A percentile compares a stretch with the other conserved stretches of the same genome.
These are phyloP conservation scores for Beris morrisii DNA, from an alignment of 2,888 invertebrate genomes.

Conservation along the genomic window DNA sequence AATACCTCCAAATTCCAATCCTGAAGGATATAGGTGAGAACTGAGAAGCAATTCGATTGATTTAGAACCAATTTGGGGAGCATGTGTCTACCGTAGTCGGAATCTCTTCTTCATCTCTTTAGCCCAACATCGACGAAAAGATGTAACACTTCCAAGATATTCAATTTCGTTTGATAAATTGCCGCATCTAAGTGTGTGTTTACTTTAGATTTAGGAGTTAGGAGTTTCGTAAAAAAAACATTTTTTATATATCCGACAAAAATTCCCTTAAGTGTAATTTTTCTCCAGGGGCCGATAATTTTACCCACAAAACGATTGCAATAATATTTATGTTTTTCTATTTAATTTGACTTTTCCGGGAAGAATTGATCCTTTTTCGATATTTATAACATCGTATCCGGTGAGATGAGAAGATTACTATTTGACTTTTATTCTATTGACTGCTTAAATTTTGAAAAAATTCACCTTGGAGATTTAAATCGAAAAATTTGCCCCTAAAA, in stretches of 20 bases:
- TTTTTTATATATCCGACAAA: too few species aligned
- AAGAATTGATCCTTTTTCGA: too few species aligned
- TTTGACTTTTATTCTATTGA: too few species aligned
- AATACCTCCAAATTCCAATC: too few species aligned
- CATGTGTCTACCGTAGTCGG: constrained; percentile 26
- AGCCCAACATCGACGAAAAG: not conserved
- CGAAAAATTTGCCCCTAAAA: too few species aligned
- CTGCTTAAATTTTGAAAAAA: too few species aligned
- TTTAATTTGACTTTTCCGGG: not conserved
- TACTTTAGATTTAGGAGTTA: constrained; percentile 4
- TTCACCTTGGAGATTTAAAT: too few species aligned
- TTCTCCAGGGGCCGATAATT: constrained; percentile 22
- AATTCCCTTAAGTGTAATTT: constrained; percentile 29
- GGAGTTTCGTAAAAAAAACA: too few species aligned
- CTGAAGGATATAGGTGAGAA: not conserved
- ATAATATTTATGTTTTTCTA: constrained; percentile 10
- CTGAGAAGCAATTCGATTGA: constrained; percentile 33
- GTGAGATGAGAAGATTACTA: too few species aligned
- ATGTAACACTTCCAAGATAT: constrained; percentile 17
- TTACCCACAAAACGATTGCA: constrained; percentile 5
- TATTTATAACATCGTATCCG: too few species aligned
- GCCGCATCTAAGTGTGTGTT: constrained; percentile 14
- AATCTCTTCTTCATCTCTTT: too few species aligned
- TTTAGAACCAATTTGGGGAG: constrained; percentile 35
- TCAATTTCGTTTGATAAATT: constrained; percentile 28